These are phyloP conservation scores for Paguma larvata DNA, from an alignment of 2,797 vertebrate species.

Conservation along the genomic window DNA sequence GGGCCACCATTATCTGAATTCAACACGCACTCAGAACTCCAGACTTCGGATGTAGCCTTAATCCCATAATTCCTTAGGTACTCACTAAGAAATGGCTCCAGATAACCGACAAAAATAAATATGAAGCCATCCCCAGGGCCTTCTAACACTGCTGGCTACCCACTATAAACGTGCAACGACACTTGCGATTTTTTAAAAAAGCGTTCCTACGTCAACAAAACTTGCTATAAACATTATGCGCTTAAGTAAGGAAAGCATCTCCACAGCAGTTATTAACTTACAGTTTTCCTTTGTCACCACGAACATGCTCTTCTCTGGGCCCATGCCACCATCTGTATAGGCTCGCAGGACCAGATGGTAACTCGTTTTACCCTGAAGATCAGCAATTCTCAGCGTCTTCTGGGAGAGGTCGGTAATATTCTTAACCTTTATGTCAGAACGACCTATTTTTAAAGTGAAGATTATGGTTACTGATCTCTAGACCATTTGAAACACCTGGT, in stretches of 20 bases:
- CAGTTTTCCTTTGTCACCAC: conserved; percentile 91
- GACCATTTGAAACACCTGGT: neutral
- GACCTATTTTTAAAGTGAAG: conserved; percentile 82
- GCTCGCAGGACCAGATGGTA: conserved; percentile 89
- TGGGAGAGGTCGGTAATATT: conserved; percentile 89
- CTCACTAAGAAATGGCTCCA: neutral
- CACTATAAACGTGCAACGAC: neutral
- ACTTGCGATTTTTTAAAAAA: rapidly evolving
- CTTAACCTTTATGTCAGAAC: conserved; percentile 87
- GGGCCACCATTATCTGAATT: neutral
- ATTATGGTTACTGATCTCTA: neutral
- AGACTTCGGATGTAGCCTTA: neutral
- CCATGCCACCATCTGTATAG: conserved; percentile 88
- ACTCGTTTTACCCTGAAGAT: conserved; percentile 90
- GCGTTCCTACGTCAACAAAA: neutral
- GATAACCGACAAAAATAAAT: neutral
- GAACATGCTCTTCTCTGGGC: conserved; percentile 87
- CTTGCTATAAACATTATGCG: neutral
- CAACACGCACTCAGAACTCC: neutral
- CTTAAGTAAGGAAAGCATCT: neutral
- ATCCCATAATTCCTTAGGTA: neutral
- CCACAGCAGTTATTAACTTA: conserved; percentile 79
- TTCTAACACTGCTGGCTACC: neutral
- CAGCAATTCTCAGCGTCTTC: conserved; percentile 88
- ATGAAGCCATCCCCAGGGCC: neutral